These are phyloP conservation scores for Lepilemur ruficaudatus DNA, from an alignment of 2,797 vertebrate species.

Conservation along the genomic window DNA sequence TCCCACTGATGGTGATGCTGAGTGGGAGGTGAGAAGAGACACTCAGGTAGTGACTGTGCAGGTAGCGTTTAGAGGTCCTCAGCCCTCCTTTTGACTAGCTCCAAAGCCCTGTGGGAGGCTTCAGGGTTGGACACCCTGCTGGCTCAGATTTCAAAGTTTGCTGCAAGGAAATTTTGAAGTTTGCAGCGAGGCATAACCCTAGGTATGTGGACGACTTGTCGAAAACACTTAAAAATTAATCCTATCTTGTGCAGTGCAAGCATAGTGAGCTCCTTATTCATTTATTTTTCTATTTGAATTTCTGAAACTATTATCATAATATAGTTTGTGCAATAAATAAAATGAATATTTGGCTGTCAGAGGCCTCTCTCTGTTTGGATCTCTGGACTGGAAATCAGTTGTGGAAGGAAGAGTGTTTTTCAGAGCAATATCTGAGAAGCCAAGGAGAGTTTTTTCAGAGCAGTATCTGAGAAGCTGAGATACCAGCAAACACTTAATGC, in stretches of 20 bases:
- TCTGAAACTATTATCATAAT: not conserved
- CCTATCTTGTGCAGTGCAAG: not conserved
- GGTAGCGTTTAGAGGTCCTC: not conserved
- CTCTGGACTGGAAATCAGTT: not conserved
- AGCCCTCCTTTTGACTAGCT: too few species aligned
- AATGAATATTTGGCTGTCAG: not conserved
- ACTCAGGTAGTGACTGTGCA: too few species aligned
- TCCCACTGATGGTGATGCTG: not conserved
- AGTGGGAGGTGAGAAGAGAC: not conserved
- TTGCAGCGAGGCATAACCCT: not conserved
- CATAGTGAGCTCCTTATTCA: not conserved
- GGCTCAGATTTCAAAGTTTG: not conserved
- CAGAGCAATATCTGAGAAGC: not conserved
- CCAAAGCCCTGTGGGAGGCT: not conserved
- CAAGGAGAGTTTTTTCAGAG: not conserved
- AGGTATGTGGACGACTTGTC: accelerated
- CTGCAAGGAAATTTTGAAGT: not conserved
- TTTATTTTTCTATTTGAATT: not conserved
- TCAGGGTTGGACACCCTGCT: not conserved
- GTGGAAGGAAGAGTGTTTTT: not conserved
- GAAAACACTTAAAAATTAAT: not conserved
- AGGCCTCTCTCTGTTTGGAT: not conserved
- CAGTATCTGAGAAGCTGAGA: not conserved
- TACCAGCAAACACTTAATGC: too few species aligned
- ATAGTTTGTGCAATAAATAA: not conserved